Base-by-base conservation (phyloP, 1,140 invertebrate genomes). In the Spodoptera litura region DNA sequence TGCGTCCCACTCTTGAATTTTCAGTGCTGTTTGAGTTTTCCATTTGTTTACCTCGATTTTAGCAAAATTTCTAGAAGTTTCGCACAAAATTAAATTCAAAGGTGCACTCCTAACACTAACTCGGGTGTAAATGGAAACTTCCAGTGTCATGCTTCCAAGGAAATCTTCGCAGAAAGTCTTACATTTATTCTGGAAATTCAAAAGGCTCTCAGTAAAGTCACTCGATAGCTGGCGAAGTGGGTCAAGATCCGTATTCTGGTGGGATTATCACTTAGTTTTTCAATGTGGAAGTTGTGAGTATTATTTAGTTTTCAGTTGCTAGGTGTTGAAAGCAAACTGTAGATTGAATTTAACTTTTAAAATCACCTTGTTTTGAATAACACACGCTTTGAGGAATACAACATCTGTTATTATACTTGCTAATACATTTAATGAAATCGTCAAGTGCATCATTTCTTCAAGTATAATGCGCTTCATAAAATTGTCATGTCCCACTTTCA, bases 191-290 rank as follows among this genome's bases (percentile, higher is more conserved):
- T 64, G 20, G 20, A 75, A 62, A 64, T 75, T 75, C 49, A 75
- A 75, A 64, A 59, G 73, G 56, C 44, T 53, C 12, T 4, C 13
- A n/a, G 25, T 20, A 59, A 52, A 44, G 59, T 62, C 27, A 53
- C 13, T 64, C 73, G 73, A 75, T 75, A 64, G 59, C 62, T 55
- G 2, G 52, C 49, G 64, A 75, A 75, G 44, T 62, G 59, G 73
- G 73, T 62, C 73, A 75, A 38, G 31, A 27, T 62, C 12, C 49
- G 44, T 74, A 75, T 75, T 62, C 59, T 53, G 3, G 25, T 64
- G 49, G 12, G 73, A 75, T 75, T 75, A 61, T 52, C 59, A 53
- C 59, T 75, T 51, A 53, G 38, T 13, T 61, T n/a, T n/a, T 51
- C 25, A 4, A 31, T 27, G 8, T 64, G 59, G 0, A 61, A 62